Evolutionary conservation across 2,888 invertebrate genomes (phyloP), one percentile per base, ranked within the genome.

Genomic region (Polyommatus icarus): DNA sequence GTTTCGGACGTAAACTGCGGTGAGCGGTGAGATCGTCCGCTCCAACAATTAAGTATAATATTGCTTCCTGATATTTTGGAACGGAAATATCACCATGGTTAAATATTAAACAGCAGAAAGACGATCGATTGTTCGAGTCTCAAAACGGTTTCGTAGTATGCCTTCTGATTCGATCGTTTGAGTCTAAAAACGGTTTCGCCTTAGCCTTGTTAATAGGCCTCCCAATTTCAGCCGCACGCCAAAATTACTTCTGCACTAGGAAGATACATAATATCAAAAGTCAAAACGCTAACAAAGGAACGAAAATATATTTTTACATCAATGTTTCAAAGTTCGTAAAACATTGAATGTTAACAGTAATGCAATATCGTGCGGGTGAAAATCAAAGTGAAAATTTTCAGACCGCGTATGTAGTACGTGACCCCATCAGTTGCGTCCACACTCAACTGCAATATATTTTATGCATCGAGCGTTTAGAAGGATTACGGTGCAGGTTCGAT

Each of bases 21-120:
- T n/a, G n/a, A n/a, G 59, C 59, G 59, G 20, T 59, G 59, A 59
- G 59, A 59, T 59, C 59, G 59, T 59, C 59, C 59, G 59, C 59
- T 59, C 59, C 20, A n/a, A 59, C 20, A 59, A 8, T 59, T 59
- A 59, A 59, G n/a, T 50, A n/a, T n/a, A n/a, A 15, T 50, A 40
- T 18, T 4, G 5, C 50, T 50, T 50, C 50, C 50, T 50, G n/a
- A 57, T 57, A 57, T 59, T 20, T 3, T 20, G 20, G 59, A 59
- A 8, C 10, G 59, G 59, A 59, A 8, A 59, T 59, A 20, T 59
- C 59, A 59, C 59, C 3, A 20, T 18, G 20, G n/a, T 59, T 20
- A 20, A 59, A 59, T 20, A 59, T 50, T 50, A 50, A 1, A 50
- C 15, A 15, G 7, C 36, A 0, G 6, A 36, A 36, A 7, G 5